phyloP scores from a whole-genome alignment of 1,140 invertebrate genomes.

The Drosophila bifasciata region DNA sequence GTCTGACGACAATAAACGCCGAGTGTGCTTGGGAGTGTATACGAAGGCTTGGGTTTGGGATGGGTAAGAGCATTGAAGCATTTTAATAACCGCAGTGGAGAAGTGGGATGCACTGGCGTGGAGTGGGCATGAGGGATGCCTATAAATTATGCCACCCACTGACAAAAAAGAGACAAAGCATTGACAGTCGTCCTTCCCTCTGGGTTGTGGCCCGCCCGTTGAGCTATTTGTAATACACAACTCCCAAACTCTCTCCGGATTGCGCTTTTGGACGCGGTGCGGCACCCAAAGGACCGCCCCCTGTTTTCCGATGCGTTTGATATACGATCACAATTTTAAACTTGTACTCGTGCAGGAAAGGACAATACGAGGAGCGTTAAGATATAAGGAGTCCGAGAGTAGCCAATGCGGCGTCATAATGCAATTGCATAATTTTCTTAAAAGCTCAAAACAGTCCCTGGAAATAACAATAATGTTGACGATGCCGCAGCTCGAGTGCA shows the following conservation, averaged over 20 bases:
- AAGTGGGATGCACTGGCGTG: neutral
- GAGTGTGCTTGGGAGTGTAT: constrained; percentile 27
- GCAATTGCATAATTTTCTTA: constrained; percentile 82
- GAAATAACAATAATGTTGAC: constrained; percentile 28
- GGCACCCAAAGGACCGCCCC: constrained; percentile 33
- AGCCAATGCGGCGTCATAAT: constrained; percentile 77
- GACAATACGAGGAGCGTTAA: constrained; percentile 1
- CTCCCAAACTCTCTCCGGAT: constrained; percentile 26
- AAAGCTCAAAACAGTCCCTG: constrained; percentile 56
- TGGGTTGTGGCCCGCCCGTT: constrained; percentile 53
- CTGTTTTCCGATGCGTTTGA: constrained; percentile 59
- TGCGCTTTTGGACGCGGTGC: constrained; percentile 58
- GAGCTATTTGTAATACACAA: constrained; percentile 80
- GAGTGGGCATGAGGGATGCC: constrained; percentile 41
- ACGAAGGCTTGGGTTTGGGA: constrained; percentile 36
- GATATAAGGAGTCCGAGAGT: constrained; percentile 20
- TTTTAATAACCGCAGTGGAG: constrained; percentile 78
- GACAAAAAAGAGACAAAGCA: constrained; percentile 44
- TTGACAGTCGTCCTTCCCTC: constrained; percentile 53
- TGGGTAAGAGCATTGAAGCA: constrained; percentile 77
- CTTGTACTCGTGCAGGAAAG: constrained; percentile 50
- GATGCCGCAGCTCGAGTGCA: constrained; percentile 60
- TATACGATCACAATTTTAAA: constrained; percentile 71
- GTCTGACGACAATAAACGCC: constrained; percentile 55
- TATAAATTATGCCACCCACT: constrained; percentile 81